Conservation (phyloP, 2,113 vertebrate species). For the Hippolais icterina region DNA sequence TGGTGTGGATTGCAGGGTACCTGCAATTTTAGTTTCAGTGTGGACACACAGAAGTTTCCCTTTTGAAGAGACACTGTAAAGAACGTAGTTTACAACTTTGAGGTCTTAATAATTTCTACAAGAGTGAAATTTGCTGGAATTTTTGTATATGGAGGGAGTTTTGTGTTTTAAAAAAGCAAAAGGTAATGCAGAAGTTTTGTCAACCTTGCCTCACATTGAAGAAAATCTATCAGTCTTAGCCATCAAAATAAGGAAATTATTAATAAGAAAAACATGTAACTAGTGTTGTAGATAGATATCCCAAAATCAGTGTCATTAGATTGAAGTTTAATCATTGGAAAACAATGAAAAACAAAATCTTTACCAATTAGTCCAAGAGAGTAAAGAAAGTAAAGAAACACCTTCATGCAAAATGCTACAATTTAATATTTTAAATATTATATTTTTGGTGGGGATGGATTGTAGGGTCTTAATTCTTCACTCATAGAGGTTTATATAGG, state of each 20-base stretch:
- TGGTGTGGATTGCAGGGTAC: neutral
- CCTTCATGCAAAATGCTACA: neutral
- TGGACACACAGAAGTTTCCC: neutral
- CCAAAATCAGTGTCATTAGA: neutral
- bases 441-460: neutral
- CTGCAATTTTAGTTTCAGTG: neutral
- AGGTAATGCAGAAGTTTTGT: neutral
- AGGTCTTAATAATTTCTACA: neutral
- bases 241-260: neutral
- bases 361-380: neutral
- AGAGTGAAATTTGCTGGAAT: neutral
- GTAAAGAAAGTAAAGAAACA: too few species aligned
- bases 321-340: neutral
- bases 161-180: neutral
- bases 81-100: accelerated
- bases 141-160: neutral
- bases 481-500: neutral
- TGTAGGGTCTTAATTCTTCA: neutral
- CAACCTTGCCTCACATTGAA: neutral
- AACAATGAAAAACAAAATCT: neutral
- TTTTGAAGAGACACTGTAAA: neutral
- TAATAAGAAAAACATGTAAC: neutral
- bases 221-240: neutral
- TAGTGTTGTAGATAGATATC: neutral
- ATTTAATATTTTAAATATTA: neutral